phyloP scores from a whole-genome alignment of 2,113 vertebrate genomes.

The Albula goreensis region DNA sequence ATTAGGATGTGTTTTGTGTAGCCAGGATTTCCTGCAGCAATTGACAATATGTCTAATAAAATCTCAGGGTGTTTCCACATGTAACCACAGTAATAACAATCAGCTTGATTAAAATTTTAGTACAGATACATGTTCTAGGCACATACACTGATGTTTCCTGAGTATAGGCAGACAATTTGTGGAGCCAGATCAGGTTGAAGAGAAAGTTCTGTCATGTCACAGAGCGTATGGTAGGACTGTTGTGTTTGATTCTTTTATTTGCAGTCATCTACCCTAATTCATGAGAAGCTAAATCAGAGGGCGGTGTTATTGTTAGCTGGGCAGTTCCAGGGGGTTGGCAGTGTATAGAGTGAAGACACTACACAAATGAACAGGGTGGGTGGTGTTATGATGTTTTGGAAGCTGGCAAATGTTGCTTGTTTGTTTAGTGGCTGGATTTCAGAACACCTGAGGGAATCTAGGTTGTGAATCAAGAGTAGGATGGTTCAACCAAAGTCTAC shows the following conservation, averaged over 20 bases:
- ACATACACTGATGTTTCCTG: background rate
- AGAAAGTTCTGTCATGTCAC: too few relatives aligned
- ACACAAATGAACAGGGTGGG: background rate
- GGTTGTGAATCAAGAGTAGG: background rate
- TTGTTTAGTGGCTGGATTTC: background rate
- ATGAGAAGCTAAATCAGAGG: too few relatives aligned
- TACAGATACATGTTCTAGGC: background rate
- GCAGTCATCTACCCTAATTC: too few relatives aligned
- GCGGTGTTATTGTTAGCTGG: too few relatives aligned
- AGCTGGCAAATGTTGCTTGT: constrained; percentile 8
- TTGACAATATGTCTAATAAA: background rate
- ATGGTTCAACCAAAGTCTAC: background rate
- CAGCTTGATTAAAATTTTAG: background rate
- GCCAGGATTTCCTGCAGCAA: background rate
- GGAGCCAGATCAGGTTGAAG: too few relatives aligned
- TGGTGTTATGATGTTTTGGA: background rate
- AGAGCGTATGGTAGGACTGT: too few relatives aligned
- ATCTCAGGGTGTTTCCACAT: background rate
- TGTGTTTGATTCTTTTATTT: too few relatives aligned
- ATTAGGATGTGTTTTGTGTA: too few relatives aligned
- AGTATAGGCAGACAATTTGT: too few relatives aligned
- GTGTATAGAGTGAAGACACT: background rate
- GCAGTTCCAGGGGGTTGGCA: too few relatives aligned
- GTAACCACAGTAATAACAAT: background rate
- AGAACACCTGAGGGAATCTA: background rate